A percentile compares a stretch with the other conserved stretches of the same genome.
Conservation (phyloP, 2,888 invertebrate species). For the Oligia latruncula region DNA sequence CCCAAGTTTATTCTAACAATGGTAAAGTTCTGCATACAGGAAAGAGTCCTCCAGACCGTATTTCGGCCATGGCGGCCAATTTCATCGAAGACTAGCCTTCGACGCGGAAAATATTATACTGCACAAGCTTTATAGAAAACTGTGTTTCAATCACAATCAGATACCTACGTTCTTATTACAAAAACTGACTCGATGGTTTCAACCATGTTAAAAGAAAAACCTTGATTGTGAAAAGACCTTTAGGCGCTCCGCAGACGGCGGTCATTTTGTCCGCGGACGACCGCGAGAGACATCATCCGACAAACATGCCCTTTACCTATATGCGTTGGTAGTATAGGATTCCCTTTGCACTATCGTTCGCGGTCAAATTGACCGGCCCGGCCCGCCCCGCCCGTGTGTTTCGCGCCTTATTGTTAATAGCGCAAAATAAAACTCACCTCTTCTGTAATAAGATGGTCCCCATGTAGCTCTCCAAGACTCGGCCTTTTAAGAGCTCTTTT, state of each 20-base stretch:
- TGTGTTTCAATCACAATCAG: background rate
- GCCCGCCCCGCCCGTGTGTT: too few species aligned
- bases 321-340: too few species aligned
- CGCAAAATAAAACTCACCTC: slow-evolving; percentile 74
- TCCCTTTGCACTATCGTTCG: too few species aligned
- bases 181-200: background rate
- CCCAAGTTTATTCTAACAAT: background rate
- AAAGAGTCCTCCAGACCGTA: background rate
- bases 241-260: too few species aligned
- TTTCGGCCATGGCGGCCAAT: background rate
- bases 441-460: slow-evolving; percentile 88
- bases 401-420: background rate
- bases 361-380: too few species aligned
- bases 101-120: background rate
- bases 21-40: background rate
- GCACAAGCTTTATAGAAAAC: background rate
- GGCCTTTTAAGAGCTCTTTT: slow-evolving; percentile 94
- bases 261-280: too few species aligned
- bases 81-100: background rate
- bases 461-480: slow-evolving; percentile 95
- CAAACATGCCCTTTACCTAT: too few species aligned
- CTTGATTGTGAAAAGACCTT: background rate
- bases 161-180: background rate
- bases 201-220: background rate
- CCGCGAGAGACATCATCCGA: too few species aligned